These are phyloP conservation scores for Pelobates cultripes DNA, from an alignment of 2,797 vertebrate species.

Conservation along the genomic window DNA sequence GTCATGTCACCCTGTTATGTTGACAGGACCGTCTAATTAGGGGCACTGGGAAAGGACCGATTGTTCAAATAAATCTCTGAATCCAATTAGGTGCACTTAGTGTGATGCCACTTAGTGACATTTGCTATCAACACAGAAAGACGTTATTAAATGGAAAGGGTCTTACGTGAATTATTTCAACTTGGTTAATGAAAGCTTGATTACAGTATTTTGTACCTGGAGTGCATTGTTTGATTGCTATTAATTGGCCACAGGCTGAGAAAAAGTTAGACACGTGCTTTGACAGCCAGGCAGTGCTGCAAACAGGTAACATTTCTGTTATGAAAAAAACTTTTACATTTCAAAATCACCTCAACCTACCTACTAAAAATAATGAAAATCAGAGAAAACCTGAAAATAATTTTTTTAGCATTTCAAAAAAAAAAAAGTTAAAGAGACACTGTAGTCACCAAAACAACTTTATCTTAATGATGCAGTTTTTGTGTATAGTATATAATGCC, in stretches of 20 bases:
- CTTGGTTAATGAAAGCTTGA: slow-evolving; percentile 37
- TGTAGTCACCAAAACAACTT: too few relatives aligned
- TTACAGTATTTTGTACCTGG: slow-evolving; percentile 35
- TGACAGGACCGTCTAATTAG: slow-evolving; percentile 50
- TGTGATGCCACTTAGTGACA: slow-evolving; percentile 39
- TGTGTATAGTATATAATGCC: too few relatives aligned
- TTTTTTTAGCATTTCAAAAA: too few relatives aligned
- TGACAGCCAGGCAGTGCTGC: not conserved
- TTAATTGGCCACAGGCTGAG: slow-evolving; percentile 14
- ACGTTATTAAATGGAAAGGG: slow-evolving; percentile 23
- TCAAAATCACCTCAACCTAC: too few relatives aligned
- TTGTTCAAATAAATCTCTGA: slow-evolving; percentile 39
- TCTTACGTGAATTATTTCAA: slow-evolving; percentile 31
- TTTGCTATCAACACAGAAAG: slow-evolving; percentile 24
- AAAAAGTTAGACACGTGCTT: not conserved
- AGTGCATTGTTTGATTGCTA: slow-evolving; percentile 18
- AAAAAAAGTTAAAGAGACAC: too few relatives aligned
- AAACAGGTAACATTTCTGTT: not conserved
- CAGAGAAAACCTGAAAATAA: too few relatives aligned
- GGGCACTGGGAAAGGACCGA: slow-evolving; percentile 23
- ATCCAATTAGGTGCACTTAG: slow-evolving; percentile 52
- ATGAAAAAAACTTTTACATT: too few relatives aligned
- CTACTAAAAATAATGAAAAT: too few relatives aligned
- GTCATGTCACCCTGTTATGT: slow-evolving; percentile 16
- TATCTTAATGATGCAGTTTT: too few relatives aligned